Evolutionary conservation across 2,888 invertebrate species (phyloP).

Genomic region (Zygothrica quintamaculata): DNA sequence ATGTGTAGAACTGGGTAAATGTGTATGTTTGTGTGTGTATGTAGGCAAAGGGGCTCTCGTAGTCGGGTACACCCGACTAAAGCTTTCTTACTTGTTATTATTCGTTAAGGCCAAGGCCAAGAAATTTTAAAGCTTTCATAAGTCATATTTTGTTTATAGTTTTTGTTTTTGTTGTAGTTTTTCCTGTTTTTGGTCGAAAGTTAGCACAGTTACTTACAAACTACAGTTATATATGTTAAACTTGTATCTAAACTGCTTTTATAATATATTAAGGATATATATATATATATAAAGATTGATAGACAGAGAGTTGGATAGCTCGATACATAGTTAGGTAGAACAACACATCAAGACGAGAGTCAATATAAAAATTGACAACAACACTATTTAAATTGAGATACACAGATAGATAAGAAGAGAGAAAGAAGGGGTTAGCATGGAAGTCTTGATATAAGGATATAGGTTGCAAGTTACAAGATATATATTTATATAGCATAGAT

Average conservation of each 20-base stretch:
- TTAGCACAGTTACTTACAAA: constrained; percentile 24
- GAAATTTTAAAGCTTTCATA: constrained; percentile 74
- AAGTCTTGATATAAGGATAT: not conserved
- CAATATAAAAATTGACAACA: constrained; percentile 13
- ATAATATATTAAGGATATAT: no score
- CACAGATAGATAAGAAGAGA: no score
- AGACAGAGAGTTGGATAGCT: constrained; percentile 2
- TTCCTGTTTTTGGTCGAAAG: constrained; percentile 51
- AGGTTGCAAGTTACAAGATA: constrained; percentile 1
- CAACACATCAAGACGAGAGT: constrained; percentile 9
- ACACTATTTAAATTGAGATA: not conserved
- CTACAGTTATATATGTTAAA: not conserved
- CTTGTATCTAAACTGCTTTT: no score
- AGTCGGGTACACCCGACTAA: no score
- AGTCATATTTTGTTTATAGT: constrained; percentile 51
- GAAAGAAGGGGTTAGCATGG: constrained; percentile 4
- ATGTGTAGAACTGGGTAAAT: no score
- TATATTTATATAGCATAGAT: constrained; percentile 6
- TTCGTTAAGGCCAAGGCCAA: constrained; percentile 17
- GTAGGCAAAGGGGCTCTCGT: no score
- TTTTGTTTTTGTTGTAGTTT: constrained; percentile 16
- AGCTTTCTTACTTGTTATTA: no score
- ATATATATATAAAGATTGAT: not conserved
- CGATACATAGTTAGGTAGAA: constrained; percentile 15
- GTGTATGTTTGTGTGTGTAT: no score